Percentiles rank a stretch among this genome's conserved stretches.
phyloP scores from a whole-genome alignment of 1,140 invertebrate genomes.

The Drosophila carrolli region DNA sequence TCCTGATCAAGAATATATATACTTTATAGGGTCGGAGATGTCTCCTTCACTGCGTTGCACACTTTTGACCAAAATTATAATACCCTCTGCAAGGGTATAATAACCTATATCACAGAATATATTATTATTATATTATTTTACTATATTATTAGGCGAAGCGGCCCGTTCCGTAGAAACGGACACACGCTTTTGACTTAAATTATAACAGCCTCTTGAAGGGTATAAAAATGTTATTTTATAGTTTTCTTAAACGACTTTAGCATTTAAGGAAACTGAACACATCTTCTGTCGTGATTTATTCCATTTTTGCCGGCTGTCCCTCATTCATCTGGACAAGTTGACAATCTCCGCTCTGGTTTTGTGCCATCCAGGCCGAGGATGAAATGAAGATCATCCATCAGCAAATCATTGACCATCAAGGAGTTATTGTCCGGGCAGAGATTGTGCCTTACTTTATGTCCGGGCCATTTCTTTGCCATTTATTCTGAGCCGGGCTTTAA shows the following conservation, averaged over 20 bases:
- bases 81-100: too few relatives aligned
- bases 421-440: slow-evolving; percentile 64
- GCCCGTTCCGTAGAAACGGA: too few relatives aligned
- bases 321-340: slow-evolving; percentile 24
- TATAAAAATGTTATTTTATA: not conserved
- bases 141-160: too few relatives aligned
- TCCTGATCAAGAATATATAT: too few relatives aligned
- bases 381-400: slow-evolving; percentile 60
- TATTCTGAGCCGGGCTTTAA: slow-evolving; percentile 52
- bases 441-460: slow-evolving; percentile 17
- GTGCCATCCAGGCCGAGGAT: slow-evolving; percentile 4
- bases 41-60: too few relatives aligned
- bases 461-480: slow-evolving; percentile 29
- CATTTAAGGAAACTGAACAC: not conserved
- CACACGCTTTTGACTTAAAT: too few relatives aligned
- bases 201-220: too few relatives aligned
- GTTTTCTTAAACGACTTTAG: not conserved
- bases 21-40: too few relatives aligned
- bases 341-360: slow-evolving; percentile 12
- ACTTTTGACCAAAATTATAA: too few relatives aligned
- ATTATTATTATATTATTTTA: too few relatives aligned
- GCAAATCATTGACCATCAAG: slow-evolving; percentile 65
- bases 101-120: too few relatives aligned
- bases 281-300: not conserved
- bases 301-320: not conserved